These are phyloP conservation scores for Malacoraja senta DNA, from an alignment of 2,797 vertebrate species.

Conservation along the genomic window DNA sequence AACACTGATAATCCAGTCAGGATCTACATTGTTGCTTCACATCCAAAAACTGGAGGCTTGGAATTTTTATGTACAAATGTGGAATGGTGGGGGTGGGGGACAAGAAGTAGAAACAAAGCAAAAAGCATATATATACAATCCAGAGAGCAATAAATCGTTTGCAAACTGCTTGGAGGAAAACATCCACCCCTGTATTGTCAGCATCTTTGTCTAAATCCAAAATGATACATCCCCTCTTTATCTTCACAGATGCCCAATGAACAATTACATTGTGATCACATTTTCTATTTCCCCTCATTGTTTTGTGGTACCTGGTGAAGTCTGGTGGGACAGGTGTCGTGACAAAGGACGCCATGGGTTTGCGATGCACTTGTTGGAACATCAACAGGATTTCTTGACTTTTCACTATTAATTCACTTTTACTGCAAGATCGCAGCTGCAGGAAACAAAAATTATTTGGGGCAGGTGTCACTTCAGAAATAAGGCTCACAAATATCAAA, in stretches of 20 bases:
- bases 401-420: conserved; percentile 92
- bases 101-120: background rate
- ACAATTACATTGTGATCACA: background rate
- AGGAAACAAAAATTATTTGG: conserved; percentile 13
- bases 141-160: background rate
- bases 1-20: background rate
- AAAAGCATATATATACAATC: background rate
- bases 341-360: conserved; percentile 97
- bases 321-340: conserved; percentile 95
- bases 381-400: conserved; percentile 97
- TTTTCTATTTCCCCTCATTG: background rate
- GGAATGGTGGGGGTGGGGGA: background rate
- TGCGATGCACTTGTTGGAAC: conserved; percentile 98
- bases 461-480: background rate
- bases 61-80: background rate
- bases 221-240: background rate
- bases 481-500: background rate
- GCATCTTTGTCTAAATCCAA: background rate
- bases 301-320: conserved; percentile 77
- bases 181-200: background rate
- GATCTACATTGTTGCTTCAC: too few species aligned
- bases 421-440: conserved; percentile 90
- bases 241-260: background rate
- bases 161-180: background rate
- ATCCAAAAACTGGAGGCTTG: background rate